Conservation (phyloP, 2,888 invertebrate species). For the Rhagophthalmus giganteus region DNA sequence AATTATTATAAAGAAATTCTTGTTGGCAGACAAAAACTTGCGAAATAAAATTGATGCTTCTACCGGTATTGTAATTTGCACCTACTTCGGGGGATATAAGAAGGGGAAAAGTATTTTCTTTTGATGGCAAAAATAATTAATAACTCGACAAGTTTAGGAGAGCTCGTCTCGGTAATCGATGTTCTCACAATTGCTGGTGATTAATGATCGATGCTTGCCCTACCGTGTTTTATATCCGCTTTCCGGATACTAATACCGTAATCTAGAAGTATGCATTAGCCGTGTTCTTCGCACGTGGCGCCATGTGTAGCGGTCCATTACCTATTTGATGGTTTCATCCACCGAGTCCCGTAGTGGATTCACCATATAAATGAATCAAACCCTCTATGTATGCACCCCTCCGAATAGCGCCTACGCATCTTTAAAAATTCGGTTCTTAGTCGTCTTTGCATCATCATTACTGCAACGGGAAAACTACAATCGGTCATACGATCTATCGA, state of each 20-base stretch:
- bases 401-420: slow-evolving; percentile 2
- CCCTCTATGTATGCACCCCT: slow-evolving; percentile 15
- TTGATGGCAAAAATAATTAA: slow-evolving; percentile 53
- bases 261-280: slow-evolving; percentile 27
- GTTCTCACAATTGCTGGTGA: slow-evolving; percentile 51
- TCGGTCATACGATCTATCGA: too few species aligned
- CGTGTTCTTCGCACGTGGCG: slow-evolving; percentile 30
- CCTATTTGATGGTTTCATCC: slow-evolving; percentile 26
- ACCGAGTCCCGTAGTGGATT: slow-evolving; percentile 1
- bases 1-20: slow-evolving; percentile 31
- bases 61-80: slow-evolving; percentile 45
- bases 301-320: slow-evolving; percentile 24
- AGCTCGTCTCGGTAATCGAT: slow-evolving; percentile 49
- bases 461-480: too few species aligned
- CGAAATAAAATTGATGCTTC: slow-evolving; percentile 46
- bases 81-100: slow-evolving; percentile 44
- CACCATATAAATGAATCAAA: slow-evolving; percentile 7
- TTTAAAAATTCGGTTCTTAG: slow-evolving; percentile 10
- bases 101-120: slow-evolving; percentile 41
- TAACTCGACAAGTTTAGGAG: slow-evolving; percentile 44
- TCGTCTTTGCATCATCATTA: too few species aligned
- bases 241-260: slow-evolving; percentile 24
- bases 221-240: slow-evolving; percentile 36
- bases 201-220: slow-evolving; percentile 46
- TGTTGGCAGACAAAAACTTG: slow-evolving; percentile 36